phyloP scores from a whole-genome alignment of 2,888 invertebrate species.

The Lutraria lutraria region DNA sequence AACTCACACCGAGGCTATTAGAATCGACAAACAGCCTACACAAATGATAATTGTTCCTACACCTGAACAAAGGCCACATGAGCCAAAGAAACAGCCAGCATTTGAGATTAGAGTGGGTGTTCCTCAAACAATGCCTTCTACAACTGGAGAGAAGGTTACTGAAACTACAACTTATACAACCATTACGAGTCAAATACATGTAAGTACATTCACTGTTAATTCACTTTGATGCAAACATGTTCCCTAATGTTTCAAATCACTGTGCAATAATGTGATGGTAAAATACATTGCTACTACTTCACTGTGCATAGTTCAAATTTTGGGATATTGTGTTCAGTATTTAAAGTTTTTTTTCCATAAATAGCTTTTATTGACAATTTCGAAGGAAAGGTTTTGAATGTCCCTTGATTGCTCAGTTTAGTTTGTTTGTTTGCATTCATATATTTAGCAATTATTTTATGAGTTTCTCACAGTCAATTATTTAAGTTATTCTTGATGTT shows the following conservation, averaged over 20 bases:
- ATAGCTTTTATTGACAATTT: too few relatives aligned
- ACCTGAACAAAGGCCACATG: slow-evolving; percentile 54
- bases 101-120: slow-evolving; percentile 79
- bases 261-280: too few relatives aligned
- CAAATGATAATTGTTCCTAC: slow-evolving; percentile 41
- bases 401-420: background rate
- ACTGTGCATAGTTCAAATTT: too few relatives aligned
- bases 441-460: background rate
- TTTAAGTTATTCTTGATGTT: background rate
- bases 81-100: slow-evolving; percentile 65
- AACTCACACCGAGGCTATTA: slow-evolving; percentile 70
- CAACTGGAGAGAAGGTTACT: slow-evolving; percentile 74
- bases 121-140: slow-evolving; percentile 65
- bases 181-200: slow-evolving; percentile 69
- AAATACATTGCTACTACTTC: too few relatives aligned
- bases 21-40: slow-evolving; percentile 63
- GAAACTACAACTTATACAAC: slow-evolving; percentile 75
- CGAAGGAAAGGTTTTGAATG: background rate
- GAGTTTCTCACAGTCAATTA: too few relatives aligned
- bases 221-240: too few relatives aligned
- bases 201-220: slow-evolving; percentile 23
- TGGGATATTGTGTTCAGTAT: too few relatives aligned
- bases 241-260: too few relatives aligned
- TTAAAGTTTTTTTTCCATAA: too few relatives aligned
- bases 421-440: background rate